Evolutionary conservation across 2,113 vertebrate genomes (phyloP), one percentile per base, ranked within the genome.

Genomic region (Datnioides undecimradiatus): DNA sequence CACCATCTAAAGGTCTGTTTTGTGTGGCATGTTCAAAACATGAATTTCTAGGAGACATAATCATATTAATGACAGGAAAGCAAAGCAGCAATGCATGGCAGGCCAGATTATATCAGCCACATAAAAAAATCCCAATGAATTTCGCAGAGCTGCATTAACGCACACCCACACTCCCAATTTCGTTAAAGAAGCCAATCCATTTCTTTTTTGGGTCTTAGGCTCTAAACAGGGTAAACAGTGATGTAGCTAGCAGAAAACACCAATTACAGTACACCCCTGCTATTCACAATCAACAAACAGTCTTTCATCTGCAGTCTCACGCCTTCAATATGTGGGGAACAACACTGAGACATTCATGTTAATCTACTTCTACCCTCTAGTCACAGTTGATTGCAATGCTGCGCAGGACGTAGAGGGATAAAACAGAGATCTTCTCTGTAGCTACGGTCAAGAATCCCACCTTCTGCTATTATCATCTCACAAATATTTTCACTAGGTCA

Each of bases 261-360:
- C 90, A 91, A 87, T 94, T 92, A 94, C 73, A 82, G 81, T 29
- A 52, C 73, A 90, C 67, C 83, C 79, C 85, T 80, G 73, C 78
- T 60, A 88, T 81, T 91, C 75, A 87, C 72, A 60, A 85, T 76
- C 88, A 85, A 88, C 85, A 93, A 91, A 72, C 58, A 69, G 43
- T 80, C 88, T 88, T 89, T 93, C 83, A 91, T 89, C 51, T 76
- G 70, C 17, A 12, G 74, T 69, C 75, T 70, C 72, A 70, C 52
- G 62, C 66, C 73, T 86, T 88, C 80, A 38, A 34, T 46, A 80
- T 60, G 82, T 73, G 41, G 69, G 57, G 46, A 89, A 76, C 79
- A 54, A 71, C 40, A 71, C 72, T n/a, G 40, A 59, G 76, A 84
- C 78, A 46, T 85, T 84, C 85, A 88, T 54, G 76, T 54, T 88